phyloP scores from a whole-genome alignment of 2,888 invertebrate species.

The Coecobrya sp. region DNA sequence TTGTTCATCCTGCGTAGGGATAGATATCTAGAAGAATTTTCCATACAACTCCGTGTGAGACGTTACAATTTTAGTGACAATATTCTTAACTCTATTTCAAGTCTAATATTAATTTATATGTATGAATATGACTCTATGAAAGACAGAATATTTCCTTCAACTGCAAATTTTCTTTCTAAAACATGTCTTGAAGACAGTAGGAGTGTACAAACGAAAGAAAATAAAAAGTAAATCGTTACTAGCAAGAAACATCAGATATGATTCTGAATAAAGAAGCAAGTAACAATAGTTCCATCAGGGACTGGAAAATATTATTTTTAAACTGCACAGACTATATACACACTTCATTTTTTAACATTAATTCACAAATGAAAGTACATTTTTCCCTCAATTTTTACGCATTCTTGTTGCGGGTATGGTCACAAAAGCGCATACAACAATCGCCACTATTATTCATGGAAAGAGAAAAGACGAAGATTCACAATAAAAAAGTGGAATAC shows the following conservation, averaged over 20 bases:
- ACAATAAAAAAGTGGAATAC: slow-evolving; percentile 79
- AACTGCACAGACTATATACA: no score
- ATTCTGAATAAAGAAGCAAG: neutral
- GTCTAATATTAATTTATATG: no score
- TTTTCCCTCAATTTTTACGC: slow-evolving; percentile 38
- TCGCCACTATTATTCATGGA: slow-evolving; percentile 77
- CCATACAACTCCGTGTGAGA: no score
- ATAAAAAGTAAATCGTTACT: neutral
- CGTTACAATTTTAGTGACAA: no score
- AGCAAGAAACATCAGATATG: no score
- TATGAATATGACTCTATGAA: no score
- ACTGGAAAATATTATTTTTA: slow-evolving; percentile 18
- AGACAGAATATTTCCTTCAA: no score
- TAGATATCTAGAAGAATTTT: no score
- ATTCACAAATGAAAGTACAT: slow-evolving; percentile 49
- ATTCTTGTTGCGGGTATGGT: slow-evolving; percentile 43
- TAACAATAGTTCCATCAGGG: neutral
- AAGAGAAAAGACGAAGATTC: slow-evolving; percentile 76
- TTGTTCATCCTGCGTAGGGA: no score
- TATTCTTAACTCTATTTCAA: no score
- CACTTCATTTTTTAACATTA: slow-evolving; percentile 34
- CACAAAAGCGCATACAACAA: slow-evolving; percentile 57
- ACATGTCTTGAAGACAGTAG: no score
- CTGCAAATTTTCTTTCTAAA: no score
- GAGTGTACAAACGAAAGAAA: neutral